Percentiles rank a stretch among this genome's conserved stretches.
Evolutionary conservation across 2,888 invertebrate species (phyloP).

Genomic region (Nephrotoma flavescens): DNA sequence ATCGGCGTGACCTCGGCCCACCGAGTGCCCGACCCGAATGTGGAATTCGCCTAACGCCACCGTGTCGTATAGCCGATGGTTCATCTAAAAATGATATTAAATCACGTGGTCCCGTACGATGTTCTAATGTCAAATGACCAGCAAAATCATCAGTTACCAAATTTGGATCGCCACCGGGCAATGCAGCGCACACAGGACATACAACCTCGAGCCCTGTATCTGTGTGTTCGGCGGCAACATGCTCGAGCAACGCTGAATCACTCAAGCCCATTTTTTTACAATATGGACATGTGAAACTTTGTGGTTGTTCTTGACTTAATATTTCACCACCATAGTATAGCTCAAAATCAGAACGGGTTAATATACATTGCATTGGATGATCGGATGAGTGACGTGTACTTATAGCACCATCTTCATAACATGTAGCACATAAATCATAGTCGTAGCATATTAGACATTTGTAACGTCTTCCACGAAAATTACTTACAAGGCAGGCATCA

Average conservation of each 20-base stretch:
- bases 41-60: conserved; percentile 66
- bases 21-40: conserved; percentile 61
- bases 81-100: conserved; percentile 88
- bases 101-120: conserved; percentile 78
- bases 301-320: conserved; percentile 79
- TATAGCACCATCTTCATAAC: conserved; percentile 84
- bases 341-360: conserved; percentile 93
- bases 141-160: conserved; percentile 96
- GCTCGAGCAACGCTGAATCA: conserved; percentile 79
- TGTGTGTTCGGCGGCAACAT: conserved; percentile 80
- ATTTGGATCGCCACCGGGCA: conserved; percentile 95
- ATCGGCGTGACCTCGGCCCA: conserved; percentile 63
- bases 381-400: conserved; percentile 87
- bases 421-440: conserved; percentile 94
- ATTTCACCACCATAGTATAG: conserved; percentile 93
- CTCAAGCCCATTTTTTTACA: conserved; percentile 95
- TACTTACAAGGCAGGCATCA: conserved; percentile 96
- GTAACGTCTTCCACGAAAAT: conserved; percentile 93
- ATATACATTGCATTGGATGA: conserved; percentile 98
- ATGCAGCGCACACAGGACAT: conserved; percentile 93
- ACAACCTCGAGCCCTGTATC: conserved; percentile 91
- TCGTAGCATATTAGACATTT: conserved; percentile 99
- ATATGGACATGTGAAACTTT: conserved; percentile 95
- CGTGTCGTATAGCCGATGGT: conserved; percentile 62
- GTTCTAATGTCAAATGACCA: conserved; percentile 88